Conservation (phyloP, 2,888 invertebrate species). For the Cynaeus angustus region DNA sequence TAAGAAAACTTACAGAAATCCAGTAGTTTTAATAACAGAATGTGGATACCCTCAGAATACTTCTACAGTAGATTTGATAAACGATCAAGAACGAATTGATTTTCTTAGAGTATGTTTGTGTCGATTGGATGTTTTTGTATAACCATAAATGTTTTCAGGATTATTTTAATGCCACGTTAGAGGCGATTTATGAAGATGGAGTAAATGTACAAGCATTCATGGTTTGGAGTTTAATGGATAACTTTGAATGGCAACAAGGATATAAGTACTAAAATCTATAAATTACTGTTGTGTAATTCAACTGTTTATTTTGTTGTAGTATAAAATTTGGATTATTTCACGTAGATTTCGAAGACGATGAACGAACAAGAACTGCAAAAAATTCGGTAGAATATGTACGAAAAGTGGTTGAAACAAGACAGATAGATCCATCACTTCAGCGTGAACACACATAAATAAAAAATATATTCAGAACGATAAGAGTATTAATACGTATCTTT, state of each 20-base stretch:
- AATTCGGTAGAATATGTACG: constrained; percentile 40
- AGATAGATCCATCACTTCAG: background rate
- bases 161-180: constrained; percentile 36
- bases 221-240: constrained; percentile 61
- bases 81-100: constrained; percentile 20
- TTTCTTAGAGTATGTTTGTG: constrained; percentile 32
- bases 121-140: background rate
- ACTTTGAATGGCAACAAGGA: constrained; percentile 58
- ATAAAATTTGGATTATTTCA: constrained; percentile 71
- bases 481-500: background rate
- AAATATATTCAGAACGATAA: no score
- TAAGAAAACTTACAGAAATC: constrained; percentile 68
- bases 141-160: constrained; percentile 10
- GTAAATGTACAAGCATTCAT: constrained; percentile 55
- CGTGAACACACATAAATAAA: no score
- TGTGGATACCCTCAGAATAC: constrained; percentile 72
- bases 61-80: background rate
- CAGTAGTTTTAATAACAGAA: constrained; percentile 74
- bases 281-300: constrained; percentile 1
- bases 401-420: constrained; percentile 26
- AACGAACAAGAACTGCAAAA: constrained; percentile 71
- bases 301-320: constrained; percentile 48
- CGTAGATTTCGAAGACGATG: constrained; percentile 71
- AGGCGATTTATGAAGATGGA: constrained; percentile 50
- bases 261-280: constrained; percentile 52